A percentile compares a stretch with the other conserved stretches of the same genome.
Conservation (phyloP, 2,797 vertebrate genomes). For the Neomorphus geoffroyi region DNA sequence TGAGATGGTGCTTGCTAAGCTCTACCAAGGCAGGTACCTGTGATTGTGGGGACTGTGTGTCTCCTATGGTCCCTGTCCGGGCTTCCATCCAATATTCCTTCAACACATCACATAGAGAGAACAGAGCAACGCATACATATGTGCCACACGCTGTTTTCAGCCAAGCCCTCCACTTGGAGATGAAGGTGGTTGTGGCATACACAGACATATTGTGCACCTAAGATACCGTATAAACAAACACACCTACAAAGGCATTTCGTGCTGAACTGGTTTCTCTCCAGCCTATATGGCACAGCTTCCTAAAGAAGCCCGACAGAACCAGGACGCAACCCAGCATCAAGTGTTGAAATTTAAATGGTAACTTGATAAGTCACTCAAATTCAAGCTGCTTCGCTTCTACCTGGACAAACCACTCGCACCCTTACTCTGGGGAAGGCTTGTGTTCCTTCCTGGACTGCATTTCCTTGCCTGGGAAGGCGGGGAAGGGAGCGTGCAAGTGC, state of each 20-base stretch:
- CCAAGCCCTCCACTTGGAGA: constrained; percentile 4
- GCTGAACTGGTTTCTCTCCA: not conserved
- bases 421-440: not conserved
- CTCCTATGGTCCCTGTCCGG: not conserved
- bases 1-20: not conserved
- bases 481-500: not conserved
- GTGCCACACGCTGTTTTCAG: constrained; percentile 6
- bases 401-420: not conserved
- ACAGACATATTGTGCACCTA: constrained; percentile 39
- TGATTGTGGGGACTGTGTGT: not conserved
- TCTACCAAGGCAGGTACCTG: not conserved
- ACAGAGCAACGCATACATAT: not conserved
- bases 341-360: not conserved
- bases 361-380: not conserved
- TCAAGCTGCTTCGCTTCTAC: not conserved
- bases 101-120: not conserved
- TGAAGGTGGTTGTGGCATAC: constrained; percentile 4
- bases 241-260: not conserved
- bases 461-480: not conserved
- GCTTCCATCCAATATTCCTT: constrained; percentile 48
- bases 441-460: not conserved
- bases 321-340: not conserved
- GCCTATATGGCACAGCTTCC: not conserved
- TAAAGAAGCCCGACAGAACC: not conserved
- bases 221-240: constrained; percentile 12